Evolutionary conservation across 2,113 vertebrate species (phyloP).

Genomic region (Aptenodytes patagonicus): DNA sequence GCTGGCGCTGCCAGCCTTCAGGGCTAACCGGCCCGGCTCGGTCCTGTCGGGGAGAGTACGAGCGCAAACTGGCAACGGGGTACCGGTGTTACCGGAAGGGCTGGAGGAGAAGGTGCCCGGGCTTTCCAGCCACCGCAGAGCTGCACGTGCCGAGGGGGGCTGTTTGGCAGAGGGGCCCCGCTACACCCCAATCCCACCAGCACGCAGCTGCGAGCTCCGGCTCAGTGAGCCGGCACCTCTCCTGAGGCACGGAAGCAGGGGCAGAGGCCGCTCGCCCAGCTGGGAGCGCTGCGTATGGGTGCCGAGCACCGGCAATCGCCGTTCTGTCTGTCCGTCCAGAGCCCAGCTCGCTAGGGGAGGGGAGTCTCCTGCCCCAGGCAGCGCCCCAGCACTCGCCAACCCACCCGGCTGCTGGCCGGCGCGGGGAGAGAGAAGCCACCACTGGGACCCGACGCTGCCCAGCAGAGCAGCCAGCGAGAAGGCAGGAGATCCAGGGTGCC

Average conservation of each 20-base stretch:
- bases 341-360: neutral
- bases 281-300: too few relatives aligned
- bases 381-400: neutral
- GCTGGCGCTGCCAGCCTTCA: neutral
- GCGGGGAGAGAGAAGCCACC: neutral
- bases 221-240: too few relatives aligned
- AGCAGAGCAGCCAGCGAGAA: neutral
- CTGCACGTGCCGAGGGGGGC: too few relatives aligned
- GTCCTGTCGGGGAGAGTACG: neutral
- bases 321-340: neutral
- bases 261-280: neutral
- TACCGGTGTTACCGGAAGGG: neutral
- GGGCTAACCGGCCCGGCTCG: too few relatives aligned
- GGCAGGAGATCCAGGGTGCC: too few relatives aligned
- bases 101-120: neutral
- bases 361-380: neutral
- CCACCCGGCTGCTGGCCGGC: neutral
- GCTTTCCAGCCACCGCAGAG: neutral
- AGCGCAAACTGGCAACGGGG: neutral
- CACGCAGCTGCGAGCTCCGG: too few relatives aligned
- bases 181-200: neutral
- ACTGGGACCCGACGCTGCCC: fast-evolving
- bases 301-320: neutral
- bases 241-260: neutral
- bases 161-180: too few relatives aligned